Evolutionary conservation across 2,113 vertebrate species (phyloP).

Genomic region (Pachycephala philippinensis): DNA sequence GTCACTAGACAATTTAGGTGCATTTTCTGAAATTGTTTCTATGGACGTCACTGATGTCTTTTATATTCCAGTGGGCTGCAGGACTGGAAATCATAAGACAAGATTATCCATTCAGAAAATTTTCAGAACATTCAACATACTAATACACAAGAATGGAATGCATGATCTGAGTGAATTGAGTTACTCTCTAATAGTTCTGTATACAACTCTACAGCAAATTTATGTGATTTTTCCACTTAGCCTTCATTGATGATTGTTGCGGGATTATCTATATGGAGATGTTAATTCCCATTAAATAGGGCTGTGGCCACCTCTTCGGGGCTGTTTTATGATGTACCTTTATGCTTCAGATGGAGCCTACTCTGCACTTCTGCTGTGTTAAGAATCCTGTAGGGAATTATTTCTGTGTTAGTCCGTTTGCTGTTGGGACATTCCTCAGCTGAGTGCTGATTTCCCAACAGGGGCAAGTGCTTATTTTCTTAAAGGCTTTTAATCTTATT

Average conservation of each 20-base stretch:
- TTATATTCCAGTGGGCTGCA: neutral
- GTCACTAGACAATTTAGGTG: neutral
- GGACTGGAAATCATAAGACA: neutral
- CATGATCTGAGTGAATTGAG: neutral
- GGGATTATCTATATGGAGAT: neutral
- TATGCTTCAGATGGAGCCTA: neutral
- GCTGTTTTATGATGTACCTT: neutral
- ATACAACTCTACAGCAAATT: neutral
- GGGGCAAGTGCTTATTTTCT: neutral
- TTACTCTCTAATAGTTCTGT: neutral
- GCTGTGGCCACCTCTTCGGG: neutral
- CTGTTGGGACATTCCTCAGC: neutral
- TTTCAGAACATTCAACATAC: neutral
- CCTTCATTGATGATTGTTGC: neutral
- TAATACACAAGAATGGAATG: neutral
- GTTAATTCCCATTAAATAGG: neutral
- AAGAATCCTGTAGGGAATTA: neutral
- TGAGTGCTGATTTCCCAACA: rapidly evolving
- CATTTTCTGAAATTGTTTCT: neutral
- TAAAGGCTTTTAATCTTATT: neutral
- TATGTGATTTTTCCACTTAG: neutral
- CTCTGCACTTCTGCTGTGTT: neutral
- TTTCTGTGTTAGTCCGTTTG: neutral
- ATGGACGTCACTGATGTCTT: neutral
- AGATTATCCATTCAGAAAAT: neutral